Conservation (phyloP, 2,797 vertebrate species). For the Mergus octosetaceus region DNA sequence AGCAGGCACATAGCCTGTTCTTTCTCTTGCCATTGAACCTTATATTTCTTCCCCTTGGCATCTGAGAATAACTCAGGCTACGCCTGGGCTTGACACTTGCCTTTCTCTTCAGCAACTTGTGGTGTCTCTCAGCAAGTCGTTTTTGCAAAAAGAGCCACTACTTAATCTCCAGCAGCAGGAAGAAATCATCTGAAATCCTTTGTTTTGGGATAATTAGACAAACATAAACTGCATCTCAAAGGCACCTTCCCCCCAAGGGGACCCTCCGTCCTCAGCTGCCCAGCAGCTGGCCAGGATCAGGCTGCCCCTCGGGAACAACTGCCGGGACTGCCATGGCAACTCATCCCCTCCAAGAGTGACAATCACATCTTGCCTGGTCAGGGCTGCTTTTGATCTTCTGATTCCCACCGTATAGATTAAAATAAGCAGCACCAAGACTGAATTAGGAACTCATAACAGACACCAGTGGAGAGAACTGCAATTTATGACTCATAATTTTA, state of each 20-base stretch:
- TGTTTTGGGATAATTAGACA: too few species aligned
- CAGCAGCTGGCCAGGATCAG: constrained; percentile 32
- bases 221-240: too few species aligned
- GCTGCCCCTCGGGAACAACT: background rate
- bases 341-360: background rate
- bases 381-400: background rate
- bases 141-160: background rate
- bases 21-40: background rate
- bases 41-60: background rate
- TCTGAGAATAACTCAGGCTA: background rate
- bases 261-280: background rate
- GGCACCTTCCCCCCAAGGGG: background rate
- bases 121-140: background rate
- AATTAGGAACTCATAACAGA: background rate
- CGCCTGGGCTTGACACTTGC: background rate
- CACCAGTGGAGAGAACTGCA: background rate
- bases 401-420: constrained; percentile 1
- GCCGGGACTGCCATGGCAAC: background rate
- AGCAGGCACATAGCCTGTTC: accelerated
- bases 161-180: background rate
- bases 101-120: background rate
- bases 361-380: constrained; percentile 2
- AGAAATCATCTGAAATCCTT: background rate
- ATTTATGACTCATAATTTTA: background rate
- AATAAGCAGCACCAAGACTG: background rate